Base-by-base conservation (phyloP, 2,797 vertebrate genomes). In the Smutsia temminckii region DNA sequence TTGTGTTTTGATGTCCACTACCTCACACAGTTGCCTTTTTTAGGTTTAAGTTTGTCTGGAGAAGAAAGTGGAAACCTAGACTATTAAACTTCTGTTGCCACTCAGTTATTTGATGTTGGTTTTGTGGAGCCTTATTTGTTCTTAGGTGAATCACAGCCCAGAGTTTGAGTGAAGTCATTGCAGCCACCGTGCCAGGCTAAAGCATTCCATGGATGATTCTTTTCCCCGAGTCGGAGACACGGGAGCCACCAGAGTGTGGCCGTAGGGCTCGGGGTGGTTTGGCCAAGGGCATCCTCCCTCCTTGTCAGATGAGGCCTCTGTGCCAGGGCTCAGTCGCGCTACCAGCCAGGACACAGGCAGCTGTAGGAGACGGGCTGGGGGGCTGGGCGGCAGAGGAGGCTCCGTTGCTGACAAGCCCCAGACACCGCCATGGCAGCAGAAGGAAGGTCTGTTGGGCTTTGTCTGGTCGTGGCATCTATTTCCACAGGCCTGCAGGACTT, bases 71-170 rank as follows among this genome's bases (percentile, higher is more conserved):
- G 46, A 96, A 72, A 89, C 75, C 42, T 85, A 87, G 69, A 46
- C 34, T 53, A 32, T 85, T 86, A 74, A 79, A 59, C 34, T 51
- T 49, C 14, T 23, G 18, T 77, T 46, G 53, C 91, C 46, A 29
- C 46, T 86, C 61, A 32, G 40, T 81, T 75, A 94, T 68, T 57
- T 11, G 46, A 74, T 42, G 37, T 61, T 75, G 29, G 63, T 78
- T 95, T 95, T 85, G 53, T 89, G 81, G 53, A 69, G 42, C 88
- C 49, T 87, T 68, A 51, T 74, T 94, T 92, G 69, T 93, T 77
- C n/a, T 74, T 89, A 93, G 89, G 75, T 74, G 32, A 96, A n/a
- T 94, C 66, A 12, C 53, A 93, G 90, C 90, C 75, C 71, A 89
- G 71, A 69, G 25, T 83, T 68, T 72, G 40, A 89, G 75, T 94